phyloP scores from a whole-genome alignment of 2,113 vertebrate genomes.

The Oryctolagus cuniculus region mOryCun1.1 NC_091436.1:50365001-50365500 shows the following conservation, averaged over 20 bases:
- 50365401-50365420: background rate
- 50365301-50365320: background rate
- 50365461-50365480: conserved; percentile 54
- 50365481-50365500: background rate
- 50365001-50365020: fast-evolving
- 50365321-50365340: background rate
- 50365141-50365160: background rate
- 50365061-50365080: background rate
- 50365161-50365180: conserved; percentile 30
- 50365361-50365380: background rate
- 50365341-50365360: background rate
- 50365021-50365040: background rate
- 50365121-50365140: background rate
- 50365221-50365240: background rate
- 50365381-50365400: background rate
- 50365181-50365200: background rate
- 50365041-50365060: background rate
- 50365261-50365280: background rate
- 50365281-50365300: background rate
- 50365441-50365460: background rate
- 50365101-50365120: background rate
- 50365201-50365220: background rate
- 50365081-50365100: background rate
- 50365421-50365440: background rate
- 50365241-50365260: background rate